Conservation (phyloP, 2,797 vertebrate species). For the Halcyon chelicuti region DNA sequence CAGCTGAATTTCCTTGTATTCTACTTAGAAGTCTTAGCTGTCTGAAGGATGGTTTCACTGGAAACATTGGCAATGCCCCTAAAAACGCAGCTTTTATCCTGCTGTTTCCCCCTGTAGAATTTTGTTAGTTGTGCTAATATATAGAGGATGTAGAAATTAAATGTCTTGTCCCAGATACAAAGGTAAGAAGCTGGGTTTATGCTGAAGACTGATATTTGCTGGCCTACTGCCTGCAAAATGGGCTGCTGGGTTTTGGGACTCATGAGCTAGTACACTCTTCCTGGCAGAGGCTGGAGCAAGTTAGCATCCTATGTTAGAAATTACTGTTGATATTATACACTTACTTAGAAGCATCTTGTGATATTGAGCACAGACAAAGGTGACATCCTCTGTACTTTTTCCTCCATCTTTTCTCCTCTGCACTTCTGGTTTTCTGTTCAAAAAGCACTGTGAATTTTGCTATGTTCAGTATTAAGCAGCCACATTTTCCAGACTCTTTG, state of each 20-base stretch:
- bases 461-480: background rate
- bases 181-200: background rate
- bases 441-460: background rate
- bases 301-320: background rate
- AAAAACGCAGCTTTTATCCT: background rate
- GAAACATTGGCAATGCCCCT: background rate
- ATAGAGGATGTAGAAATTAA: background rate
- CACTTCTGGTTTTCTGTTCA: background rate
- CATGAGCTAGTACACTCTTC: fast-evolving
- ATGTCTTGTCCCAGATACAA: background rate
- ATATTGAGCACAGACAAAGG: background rate
- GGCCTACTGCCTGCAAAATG: background rate
- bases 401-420: background rate
- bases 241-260: background rate
- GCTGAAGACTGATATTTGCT: background rate
- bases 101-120: background rate
- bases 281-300: background rate
- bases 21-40: background rate
- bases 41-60: background rate
- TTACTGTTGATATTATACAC: background rate
- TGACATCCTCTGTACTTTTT: background rate
- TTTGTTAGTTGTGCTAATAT: background rate
- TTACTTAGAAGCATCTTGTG: background rate
- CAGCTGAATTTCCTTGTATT: background rate
- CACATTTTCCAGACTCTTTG: background rate